These are phyloP conservation scores for Epirrhoe tristata DNA, from an alignment of 2,888 invertebrate genomes.

Conservation along the genomic window DNA sequence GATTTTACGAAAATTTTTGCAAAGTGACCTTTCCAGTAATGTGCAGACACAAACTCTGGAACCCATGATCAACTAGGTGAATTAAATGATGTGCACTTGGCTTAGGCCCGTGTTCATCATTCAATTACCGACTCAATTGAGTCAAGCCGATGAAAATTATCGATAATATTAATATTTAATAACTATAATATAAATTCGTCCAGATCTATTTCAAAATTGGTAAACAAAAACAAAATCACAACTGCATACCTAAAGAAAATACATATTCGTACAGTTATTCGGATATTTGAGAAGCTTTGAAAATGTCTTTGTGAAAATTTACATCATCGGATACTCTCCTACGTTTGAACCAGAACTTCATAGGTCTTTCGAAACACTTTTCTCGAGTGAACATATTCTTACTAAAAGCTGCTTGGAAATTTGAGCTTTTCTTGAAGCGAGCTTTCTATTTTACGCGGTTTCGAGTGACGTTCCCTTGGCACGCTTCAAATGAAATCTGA, in stretches of 20 bases:
- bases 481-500: constrained; percentile 11
- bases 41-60: too few relatives aligned
- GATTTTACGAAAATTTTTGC: too few relatives aligned
- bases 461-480: constrained; percentile 9
- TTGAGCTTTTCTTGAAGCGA: not conserved
- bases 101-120: too few relatives aligned
- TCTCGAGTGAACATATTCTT: not conserved
- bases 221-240: not conserved
- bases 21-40: too few relatives aligned
- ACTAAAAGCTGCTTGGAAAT: not conserved
- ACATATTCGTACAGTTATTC: not conserved
- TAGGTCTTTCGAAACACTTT: not conserved
- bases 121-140: too few relatives aligned
- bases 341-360: not conserved
- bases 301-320: not conserved
- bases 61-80: too few relatives aligned
- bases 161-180: too few relatives aligned
- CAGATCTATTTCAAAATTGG: not conserved
- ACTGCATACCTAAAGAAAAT: not conserved
- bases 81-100: too few relatives aligned
- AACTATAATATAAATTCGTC: too few relatives aligned
- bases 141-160: too few relatives aligned
- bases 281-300: not conserved
- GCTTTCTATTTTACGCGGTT: not conserved
- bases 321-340: not conserved